A percentile compares a stretch with the other conserved stretches of the same genome.
Conservation (phyloP, 2,888 invertebrate genomes). For the Hermodice carunculata region DNA sequence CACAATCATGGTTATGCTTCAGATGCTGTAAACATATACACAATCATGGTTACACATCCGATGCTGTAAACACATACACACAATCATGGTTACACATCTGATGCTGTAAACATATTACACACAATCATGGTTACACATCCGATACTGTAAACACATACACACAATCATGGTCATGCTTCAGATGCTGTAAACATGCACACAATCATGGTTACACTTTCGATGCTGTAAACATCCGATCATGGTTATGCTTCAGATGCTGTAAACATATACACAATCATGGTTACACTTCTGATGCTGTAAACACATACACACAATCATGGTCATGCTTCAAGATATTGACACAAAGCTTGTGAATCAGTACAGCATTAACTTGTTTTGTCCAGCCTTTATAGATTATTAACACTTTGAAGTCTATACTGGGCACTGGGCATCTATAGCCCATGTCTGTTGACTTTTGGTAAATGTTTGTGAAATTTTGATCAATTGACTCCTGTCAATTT, state of each 20-base stretch:
- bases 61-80: neutral
- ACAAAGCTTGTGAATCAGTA: no score
- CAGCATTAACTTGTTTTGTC: no score
- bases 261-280: neutral
- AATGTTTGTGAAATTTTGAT: no score
- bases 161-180: constrained; percentile 31
- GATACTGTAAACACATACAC: neutral
- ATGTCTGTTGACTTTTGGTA: no score
- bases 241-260: neutral
- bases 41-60: neutral
- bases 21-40: neutral
- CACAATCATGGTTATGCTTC: neutral
- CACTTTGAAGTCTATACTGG: no score
- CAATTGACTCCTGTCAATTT: no score
- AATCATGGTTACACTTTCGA: neutral
- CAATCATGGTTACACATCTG: neutral
- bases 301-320: neutral
- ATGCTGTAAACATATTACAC: neutral
- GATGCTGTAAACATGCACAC: constrained; percentile 46
- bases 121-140: neutral
- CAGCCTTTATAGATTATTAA: no score
- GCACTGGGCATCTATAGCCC: no score
- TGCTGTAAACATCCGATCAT: neutral
- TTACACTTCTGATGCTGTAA: neutral
- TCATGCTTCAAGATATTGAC: no score